These are phyloP conservation scores for Tringa solitaria DNA, from an alignment of 2,113 vertebrate genomes.

Conservation along the genomic window DNA sequence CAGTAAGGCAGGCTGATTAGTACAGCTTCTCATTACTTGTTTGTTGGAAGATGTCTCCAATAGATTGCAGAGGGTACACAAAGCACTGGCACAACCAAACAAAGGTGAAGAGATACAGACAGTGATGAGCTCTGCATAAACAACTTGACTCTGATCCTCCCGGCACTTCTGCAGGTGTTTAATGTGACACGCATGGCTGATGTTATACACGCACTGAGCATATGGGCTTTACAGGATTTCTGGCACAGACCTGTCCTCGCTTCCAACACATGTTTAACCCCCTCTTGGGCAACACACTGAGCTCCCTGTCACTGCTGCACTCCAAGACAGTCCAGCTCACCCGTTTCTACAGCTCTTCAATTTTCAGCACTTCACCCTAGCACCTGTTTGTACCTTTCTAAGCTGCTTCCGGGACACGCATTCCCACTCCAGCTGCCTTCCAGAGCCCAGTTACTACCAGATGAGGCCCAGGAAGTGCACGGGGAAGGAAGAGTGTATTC, in stretches of 20 bases:
- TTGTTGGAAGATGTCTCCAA: background rate
- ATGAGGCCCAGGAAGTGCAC: background rate
- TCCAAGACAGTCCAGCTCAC: background rate
- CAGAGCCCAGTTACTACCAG: background rate
- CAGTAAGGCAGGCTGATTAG: background rate
- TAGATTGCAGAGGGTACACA: background rate
- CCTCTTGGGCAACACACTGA: background rate
- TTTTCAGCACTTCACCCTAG: background rate
- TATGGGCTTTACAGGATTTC: background rate
- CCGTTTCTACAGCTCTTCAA: background rate
- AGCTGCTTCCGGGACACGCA: background rate
- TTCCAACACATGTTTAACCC: background rate
- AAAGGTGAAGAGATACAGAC: background rate
- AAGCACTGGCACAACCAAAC: background rate
- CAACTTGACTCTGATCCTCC: background rate
- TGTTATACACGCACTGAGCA: background rate
- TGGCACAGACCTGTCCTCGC: background rate
- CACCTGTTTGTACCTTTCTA: background rate
- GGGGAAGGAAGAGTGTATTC: background rate
- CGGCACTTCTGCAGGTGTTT: background rate
- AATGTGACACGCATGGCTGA: background rate
- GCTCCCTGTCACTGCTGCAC: background rate
- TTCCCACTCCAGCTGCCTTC: background rate
- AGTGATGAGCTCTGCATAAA: background rate
- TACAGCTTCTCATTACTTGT: background rate